Evolutionary conservation across 2,888 invertebrate genomes (phyloP).

Genomic region (Pollenia labialis): DNA sequence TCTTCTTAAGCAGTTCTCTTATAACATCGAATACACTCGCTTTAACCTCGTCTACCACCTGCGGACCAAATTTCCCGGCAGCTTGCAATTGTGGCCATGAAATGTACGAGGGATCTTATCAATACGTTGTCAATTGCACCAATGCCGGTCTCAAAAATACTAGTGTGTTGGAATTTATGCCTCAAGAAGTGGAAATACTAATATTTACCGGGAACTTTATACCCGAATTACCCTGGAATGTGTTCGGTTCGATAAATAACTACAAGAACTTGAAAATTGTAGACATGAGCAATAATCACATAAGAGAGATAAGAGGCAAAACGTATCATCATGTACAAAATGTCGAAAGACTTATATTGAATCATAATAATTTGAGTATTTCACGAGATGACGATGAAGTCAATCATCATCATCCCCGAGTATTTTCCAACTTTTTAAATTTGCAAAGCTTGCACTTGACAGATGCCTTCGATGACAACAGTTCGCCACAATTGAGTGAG

Average conservation of each 20-base stretch:
- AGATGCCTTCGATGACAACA: slow-evolving; percentile 89
- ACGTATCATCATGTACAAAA: slow-evolving; percentile 89
- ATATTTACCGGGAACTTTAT: slow-evolving; percentile 90
- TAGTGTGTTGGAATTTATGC: slow-evolving; percentile 86
- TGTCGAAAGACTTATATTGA: slow-evolving; percentile 88
- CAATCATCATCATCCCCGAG: slow-evolving; percentile 87
- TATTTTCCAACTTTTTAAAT: slow-evolving; percentile 89
- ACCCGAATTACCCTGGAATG: slow-evolving; percentile 87
- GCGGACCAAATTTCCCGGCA: slow-evolving; percentile 84
- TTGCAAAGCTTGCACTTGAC: slow-evolving; percentile 89
- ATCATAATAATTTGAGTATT: slow-evolving; percentile 89
- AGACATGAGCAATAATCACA: slow-evolving; percentile 90
- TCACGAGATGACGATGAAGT: slow-evolving; percentile 85
- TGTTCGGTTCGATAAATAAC: slow-evolving; percentile 88
- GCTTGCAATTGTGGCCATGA: slow-evolving; percentile 86
- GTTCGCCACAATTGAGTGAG: slow-evolving; percentile 86
- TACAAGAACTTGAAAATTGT: slow-evolving; percentile 87
- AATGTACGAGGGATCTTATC: slow-evolving; percentile 85
- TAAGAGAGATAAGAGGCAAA: slow-evolving; percentile 89
- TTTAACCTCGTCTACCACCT: slow-evolving; percentile 77
- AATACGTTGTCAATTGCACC: slow-evolving; percentile 90
- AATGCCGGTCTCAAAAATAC: slow-evolving; percentile 86
- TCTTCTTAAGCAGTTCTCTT: slow-evolving; percentile 46
- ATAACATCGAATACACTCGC: slow-evolving; percentile 36
- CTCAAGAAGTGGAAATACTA: slow-evolving; percentile 88